Conservation (phyloP, 1,140 invertebrate genomes). For the Neodiprion pinetum region DNA sequence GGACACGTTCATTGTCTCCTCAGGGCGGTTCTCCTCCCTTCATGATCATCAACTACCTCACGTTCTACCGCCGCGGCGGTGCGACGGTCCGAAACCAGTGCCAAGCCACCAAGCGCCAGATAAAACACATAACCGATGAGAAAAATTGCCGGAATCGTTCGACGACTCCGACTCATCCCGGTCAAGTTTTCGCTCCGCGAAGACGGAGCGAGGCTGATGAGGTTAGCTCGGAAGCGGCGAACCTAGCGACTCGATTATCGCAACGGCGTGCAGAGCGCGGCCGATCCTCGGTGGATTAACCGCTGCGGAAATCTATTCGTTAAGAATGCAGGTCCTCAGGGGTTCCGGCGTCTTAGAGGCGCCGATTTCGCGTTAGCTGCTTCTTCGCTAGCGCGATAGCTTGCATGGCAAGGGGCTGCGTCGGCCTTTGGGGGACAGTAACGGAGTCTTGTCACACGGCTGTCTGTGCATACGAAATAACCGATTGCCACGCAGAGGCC, state of each 20-base stretch:
- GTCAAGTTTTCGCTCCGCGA: not conserved
- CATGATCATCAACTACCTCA: constrained; percentile 7
- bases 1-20: constrained; percentile 6
- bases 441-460: constrained; percentile 58
- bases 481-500: constrained; percentile 3
- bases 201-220: not conserved
- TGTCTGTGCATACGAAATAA: constrained; percentile 56
- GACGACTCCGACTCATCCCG: not conserved
- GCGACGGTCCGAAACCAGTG: not conserved
- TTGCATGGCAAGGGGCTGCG: not conserved
- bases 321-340: not conserved
- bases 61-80: not conserved
- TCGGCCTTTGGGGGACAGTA: constrained; percentile 49
- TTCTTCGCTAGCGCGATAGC: too few species aligned
- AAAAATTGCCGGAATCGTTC: not conserved
- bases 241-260: not conserved
- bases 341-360: too few species aligned
- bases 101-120: not conserved
- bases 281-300: too few species aligned
- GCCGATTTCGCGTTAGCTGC: too few species aligned
- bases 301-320: not conserved
- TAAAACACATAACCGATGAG: not conserved
- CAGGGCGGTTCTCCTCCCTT: constrained; percentile 2
- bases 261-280: too few species aligned
- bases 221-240: not conserved